A percentile compares a stretch with the other conserved stretches of the same genome.
Evolutionary conservation across 2,888 invertebrate species (phyloP).

Genomic region (Xestia rhomboidea): DNA sequence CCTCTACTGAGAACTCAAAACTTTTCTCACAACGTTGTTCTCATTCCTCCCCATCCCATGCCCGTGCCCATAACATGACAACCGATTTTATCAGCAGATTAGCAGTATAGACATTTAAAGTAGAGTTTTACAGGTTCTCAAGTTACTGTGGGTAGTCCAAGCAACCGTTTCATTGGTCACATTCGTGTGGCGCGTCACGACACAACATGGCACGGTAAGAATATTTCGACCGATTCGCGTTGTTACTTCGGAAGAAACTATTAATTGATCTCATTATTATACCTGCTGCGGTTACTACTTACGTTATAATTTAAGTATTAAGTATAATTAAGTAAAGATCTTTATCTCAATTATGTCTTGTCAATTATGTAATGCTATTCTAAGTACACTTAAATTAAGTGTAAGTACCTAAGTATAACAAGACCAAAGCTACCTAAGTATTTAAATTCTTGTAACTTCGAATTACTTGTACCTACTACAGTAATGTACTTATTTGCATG

Average conservation of each 20-base stretch:
- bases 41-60: neutral
- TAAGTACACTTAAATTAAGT: constrained; percentile 5
- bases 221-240: neutral
- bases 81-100: neutral
- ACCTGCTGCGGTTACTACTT: constrained; percentile 12
- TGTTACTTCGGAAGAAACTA: constrained; percentile 11
- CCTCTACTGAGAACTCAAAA: neutral
- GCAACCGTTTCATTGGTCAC: constrained; percentile 3
- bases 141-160: neutral
- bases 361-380: constrained; percentile 39
- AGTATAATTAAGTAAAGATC: constrained; percentile 13
- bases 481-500: too few relatives aligned
- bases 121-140: neutral
- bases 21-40: neutral
- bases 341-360: constrained; percentile 43
- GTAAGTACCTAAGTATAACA: neutral
- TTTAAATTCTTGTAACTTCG: neutral
- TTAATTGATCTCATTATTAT: constrained; percentile 51
- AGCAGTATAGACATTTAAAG: neutral
- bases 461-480: neutral
- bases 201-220: constrained; percentile 3
- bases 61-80: neutral
- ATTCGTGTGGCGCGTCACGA: neutral
- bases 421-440: constrained; percentile 20
- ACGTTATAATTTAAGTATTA: constrained; percentile 13